Base-by-base conservation (phyloP, 2,888 invertebrate species). In the Ichneumoninae sp. region DNA sequence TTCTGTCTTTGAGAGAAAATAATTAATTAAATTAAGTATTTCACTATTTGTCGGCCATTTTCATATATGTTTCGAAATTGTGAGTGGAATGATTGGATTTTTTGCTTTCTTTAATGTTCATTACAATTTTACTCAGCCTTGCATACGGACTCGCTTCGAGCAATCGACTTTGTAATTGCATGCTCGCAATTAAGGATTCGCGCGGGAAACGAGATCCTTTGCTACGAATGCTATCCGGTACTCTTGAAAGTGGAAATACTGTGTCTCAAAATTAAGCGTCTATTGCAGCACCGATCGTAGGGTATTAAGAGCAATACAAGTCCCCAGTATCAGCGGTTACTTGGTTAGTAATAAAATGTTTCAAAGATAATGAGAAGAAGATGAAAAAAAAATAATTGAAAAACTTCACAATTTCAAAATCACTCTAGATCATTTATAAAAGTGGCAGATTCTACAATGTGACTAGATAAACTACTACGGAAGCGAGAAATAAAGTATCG, bases 401-500 rank as follows among this genome's bases (percentile, higher is more conserved):
- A 82, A 85, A 87, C 74, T 83, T 75, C 83, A 87, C 83, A 85
- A 63, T 30, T 63, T 33, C 83, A 84, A 85, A 85, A 74, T 83
- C 86, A 85, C 83, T 88, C 86, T 88, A 87, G 75, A 70, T 75
- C 22, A 70, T 50, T 44, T 52, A 71, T 3, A 84, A 81, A 78
- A 60, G 80, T 87, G 71, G 85, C 87, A 87, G 83, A 77, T 75
- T 86, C 83, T 87, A 88, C 86, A 88, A 81, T 80, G 78, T 84
- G 83, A 81, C 87, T 87, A 89, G 85, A 86, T 16, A 85, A 70
- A 69, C 26, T 52, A 87, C 87, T 89, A 85, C 86, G 75, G 63
- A 85, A 85, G 88, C 83, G 83, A 83, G 77, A 85, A 82, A 83
- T 74, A 87, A 77, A 87, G 74, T 87, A 85, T 86, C 60, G 81